Conservation (phyloP, 64 coral and sea anemone species). For the Montipora efflorescens region DNA sequence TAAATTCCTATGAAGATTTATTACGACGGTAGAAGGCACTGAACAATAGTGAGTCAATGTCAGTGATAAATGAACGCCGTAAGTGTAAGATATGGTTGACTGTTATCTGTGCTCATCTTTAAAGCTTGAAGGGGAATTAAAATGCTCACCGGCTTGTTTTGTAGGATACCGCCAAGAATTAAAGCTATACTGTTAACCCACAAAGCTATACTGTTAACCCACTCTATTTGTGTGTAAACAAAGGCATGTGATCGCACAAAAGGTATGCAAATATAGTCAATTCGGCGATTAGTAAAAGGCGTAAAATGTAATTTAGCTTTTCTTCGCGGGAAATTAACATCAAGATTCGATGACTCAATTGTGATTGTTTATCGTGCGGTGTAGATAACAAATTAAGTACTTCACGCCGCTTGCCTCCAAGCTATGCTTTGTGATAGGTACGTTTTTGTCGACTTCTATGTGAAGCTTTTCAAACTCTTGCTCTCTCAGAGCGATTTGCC, state of each 20-base stretch:
- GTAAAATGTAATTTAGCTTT: slow-evolving; percentile 83
- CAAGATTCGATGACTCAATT: slow-evolving; percentile 47
- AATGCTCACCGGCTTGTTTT: slow-evolving; percentile 2
- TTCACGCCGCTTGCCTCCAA: slow-evolving; percentile 32
- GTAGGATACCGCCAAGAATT: slow-evolving; percentile 79
- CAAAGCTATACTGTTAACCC: slow-evolving; percentile 81
- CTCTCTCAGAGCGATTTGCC: background rate
- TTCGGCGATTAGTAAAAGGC: slow-evolving; percentile 69
- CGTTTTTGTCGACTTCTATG: background rate
- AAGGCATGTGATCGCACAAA: slow-evolving; percentile 83
- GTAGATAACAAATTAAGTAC: slow-evolving; percentile 71
- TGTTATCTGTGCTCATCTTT: background rate
- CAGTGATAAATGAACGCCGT: background rate
- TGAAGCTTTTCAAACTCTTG: background rate
- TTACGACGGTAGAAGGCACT: slow-evolving; percentile 48
- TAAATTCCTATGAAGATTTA: slow-evolving; percentile 76
- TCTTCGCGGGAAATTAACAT: slow-evolving; percentile 76
- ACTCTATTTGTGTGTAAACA: slow-evolving; percentile 91
- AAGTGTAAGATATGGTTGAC: background rate
- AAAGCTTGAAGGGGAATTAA: background rate
- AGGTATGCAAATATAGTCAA: slow-evolving; percentile 90
- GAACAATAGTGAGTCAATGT: slow-evolving; percentile 17
- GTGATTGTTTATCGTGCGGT: slow-evolving; percentile 70
- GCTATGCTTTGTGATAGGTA: slow-evolving; percentile 13
- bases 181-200: slow-evolving; percentile 76